phyloP scores from a whole-genome alignment of 2,113 vertebrate genomes.

The Scomber japonicus region DNA sequence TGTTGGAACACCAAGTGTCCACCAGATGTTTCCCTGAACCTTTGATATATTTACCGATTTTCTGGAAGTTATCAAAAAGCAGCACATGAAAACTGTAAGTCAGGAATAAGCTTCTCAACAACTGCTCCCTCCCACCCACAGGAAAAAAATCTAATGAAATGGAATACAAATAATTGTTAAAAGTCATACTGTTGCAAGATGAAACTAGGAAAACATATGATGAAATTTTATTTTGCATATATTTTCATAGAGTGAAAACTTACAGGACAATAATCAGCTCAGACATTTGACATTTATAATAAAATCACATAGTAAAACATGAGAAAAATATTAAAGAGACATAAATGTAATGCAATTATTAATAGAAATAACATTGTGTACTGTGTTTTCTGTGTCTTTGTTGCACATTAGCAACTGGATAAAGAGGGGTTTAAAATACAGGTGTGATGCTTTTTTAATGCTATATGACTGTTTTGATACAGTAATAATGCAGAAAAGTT shows the following conservation, averaged over 20 bases:
- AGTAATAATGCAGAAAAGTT: no score
- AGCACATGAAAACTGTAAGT: slow-evolving; percentile 20
- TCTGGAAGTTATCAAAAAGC: slow-evolving; percentile 58
- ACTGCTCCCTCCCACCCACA: background rate
- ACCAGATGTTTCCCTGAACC: slow-evolving; percentile 68
- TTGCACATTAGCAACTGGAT: background rate
- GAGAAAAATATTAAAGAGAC: background rate
- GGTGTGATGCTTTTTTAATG: no score
- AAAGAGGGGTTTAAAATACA: no score
- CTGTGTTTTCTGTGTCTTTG: no score
- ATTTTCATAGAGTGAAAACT: background rate
- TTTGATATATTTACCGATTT: slow-evolving; percentile 64
- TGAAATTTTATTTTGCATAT: background rate
- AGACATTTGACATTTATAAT: background rate
- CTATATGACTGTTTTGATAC: no score
- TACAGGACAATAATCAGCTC: background rate
- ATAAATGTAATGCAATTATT: background rate
- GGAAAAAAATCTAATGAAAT: background rate
- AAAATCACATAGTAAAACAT: background rate
- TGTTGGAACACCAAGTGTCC: slow-evolving; percentile 64
- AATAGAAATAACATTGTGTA: background rate
- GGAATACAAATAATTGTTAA: slow-evolving; percentile 3
- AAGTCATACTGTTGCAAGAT: background rate
- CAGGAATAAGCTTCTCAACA: slow-evolving; percentile 17
- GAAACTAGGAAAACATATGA: slow-evolving; percentile 1